Base-by-base conservation (phyloP, 2,797 vertebrate species). In the Anniella stebbinsi region DNA sequence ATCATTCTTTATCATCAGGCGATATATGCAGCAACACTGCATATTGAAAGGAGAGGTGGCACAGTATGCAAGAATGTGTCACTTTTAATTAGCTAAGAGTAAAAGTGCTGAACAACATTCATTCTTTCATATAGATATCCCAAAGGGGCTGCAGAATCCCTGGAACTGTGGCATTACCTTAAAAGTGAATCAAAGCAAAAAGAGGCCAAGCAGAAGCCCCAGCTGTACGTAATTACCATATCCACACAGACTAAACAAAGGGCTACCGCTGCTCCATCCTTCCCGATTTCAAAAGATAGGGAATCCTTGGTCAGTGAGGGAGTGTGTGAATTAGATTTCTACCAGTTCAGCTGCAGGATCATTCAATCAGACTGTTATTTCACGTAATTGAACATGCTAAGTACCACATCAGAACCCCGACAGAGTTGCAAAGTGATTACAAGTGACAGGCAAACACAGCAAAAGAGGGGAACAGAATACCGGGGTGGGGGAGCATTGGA, bases 191-290 rank as follows among this genome's bases (percentile, higher is more conserved):
- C 90, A 60, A 78, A 63, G 87, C 2, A 45, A 84, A 84, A 38
- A 10, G 15, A 41, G 57, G 88, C 57, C 81, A 18, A 89, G 93
- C 82, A 88, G 93, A 83, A 94, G 90, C 81, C 0, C 2, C 96
- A 96, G 95, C 95, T 96, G 96, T 88, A 95, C 88, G 33, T 87
- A 94, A 96, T 97, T 96, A 96, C 92, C 5, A 57, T 89, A 93
- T 95, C 88, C 6, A 0, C 84, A 41, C 94, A 96, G 96, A 96
- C 95, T 96, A 96, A 97, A 97, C 95, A 96, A 95, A 91, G 92
- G 88, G 92, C 84, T 75, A 90, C 89, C 2, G 0, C 82, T 54
- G 36, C 82, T 36, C 54, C 92, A 87, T 92, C 88, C 92, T 84
- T 63, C 0, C 57, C 0, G 67, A 91, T 92, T 75, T 69, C 77